phyloP scores from a whole-genome alignment of 1,140 invertebrate species.

The Dendrolimus punctatus region DNA sequence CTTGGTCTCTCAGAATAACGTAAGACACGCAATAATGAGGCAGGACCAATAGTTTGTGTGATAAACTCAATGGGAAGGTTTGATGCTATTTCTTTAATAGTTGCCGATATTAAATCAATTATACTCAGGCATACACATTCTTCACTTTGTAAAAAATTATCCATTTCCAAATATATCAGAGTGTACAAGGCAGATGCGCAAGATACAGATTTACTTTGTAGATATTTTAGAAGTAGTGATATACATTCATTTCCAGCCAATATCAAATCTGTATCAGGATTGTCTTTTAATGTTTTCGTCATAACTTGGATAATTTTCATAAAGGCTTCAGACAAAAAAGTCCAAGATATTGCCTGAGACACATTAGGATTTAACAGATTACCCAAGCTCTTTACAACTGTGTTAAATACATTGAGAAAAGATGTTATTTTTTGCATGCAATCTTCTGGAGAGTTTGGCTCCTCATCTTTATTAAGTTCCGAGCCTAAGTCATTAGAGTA shows the following conservation, averaged over 20 bases:
- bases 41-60: conserved; percentile 80
- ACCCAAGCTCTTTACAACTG: conserved; percentile 84
- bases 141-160: conserved; percentile 72
- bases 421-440: conserved; percentile 77
- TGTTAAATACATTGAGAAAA: conserved; percentile 85
- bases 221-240: conserved; percentile 75
- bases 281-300: conserved; percentile 75
- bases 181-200: conserved; percentile 64
- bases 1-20: conserved; percentile 75
- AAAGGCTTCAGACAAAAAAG: conserved; percentile 80
- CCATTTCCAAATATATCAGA: conserved; percentile 77
- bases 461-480: conserved; percentile 65
- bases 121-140: conserved; percentile 78
- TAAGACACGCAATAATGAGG: conserved; percentile 78
- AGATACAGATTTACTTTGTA: conserved; percentile 71
- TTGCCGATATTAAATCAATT: conserved; percentile 79
- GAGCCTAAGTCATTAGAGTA: conserved; percentile 71
- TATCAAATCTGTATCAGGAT: conserved; percentile 79
- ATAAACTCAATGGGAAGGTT: conserved; percentile 85
- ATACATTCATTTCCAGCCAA: conserved; percentile 83
- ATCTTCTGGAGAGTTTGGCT: conserved; percentile 65
- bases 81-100: conserved; percentile 82
- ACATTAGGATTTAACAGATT: conserved; percentile 77
- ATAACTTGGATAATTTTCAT: conserved; percentile 80
- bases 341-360: conserved; percentile 76